These are phyloP conservation scores for Lochmaea capreae DNA, from an alignment of 2,888 invertebrate genomes.

Conservation along the genomic window DNA sequence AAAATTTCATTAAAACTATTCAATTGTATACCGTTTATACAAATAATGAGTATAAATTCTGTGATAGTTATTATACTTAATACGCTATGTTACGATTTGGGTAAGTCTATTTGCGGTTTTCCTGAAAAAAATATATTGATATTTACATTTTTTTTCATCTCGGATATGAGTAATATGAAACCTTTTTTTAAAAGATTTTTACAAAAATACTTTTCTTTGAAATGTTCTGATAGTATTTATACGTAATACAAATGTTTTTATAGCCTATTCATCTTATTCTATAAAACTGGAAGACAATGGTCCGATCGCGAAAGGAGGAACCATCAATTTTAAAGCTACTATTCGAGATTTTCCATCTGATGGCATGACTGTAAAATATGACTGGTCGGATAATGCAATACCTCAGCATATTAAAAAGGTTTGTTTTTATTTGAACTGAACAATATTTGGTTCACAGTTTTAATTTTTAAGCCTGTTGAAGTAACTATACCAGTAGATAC, in stretches of 20 bases:
- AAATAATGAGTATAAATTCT: slow-evolving; percentile 17
- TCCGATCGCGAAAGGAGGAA: slow-evolving; percentile 79
- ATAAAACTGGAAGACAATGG: slow-evolving; percentile 67
- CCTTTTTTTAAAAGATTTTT: background rate
- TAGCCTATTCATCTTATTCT: slow-evolving; percentile 16
- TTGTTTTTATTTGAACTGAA: slow-evolving; percentile 37
- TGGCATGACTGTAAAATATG: slow-evolving; percentile 68
- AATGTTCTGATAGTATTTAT: background rate
- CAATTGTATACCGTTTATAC: background rate
- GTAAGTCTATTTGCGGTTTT: background rate
- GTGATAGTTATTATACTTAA: slow-evolving; percentile 17
- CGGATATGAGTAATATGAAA: background rate
- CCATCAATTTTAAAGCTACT: slow-evolving; percentile 75
- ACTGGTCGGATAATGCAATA: slow-evolving; percentile 74
- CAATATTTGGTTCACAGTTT: background rate
- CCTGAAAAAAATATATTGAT: too few species aligned
- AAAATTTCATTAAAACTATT: background rate
- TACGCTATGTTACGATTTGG: background rate
- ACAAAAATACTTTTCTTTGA: background rate
- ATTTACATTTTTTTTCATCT: background rate
- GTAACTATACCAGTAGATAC: slow-evolving; percentile 68
- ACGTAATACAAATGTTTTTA: background rate
- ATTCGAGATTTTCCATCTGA: slow-evolving; percentile 61
- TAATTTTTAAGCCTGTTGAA: slow-evolving; percentile 63
- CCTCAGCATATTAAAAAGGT: slow-evolving; percentile 68